Evolutionary conservation across 2,888 invertebrate genomes (phyloP).

Genomic region (Luffia ferchaultella): DNA sequence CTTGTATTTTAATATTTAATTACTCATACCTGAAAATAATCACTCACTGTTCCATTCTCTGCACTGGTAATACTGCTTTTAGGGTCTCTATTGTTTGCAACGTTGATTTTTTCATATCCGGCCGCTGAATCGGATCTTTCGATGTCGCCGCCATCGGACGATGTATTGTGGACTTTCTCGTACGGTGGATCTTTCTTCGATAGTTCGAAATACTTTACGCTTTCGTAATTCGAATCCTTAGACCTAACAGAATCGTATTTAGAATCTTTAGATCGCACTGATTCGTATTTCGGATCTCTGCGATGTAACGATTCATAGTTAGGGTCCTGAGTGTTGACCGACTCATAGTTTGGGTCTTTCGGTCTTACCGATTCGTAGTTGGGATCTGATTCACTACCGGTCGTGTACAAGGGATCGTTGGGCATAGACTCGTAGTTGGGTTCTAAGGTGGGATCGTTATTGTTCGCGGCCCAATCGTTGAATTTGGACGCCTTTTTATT

Average conservation of each 20-base stretch:
- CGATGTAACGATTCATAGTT: constrained; percentile 73
- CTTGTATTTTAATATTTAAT: constrained; percentile 4
- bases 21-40: constrained; percentile 57
- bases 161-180: constrained; percentile 63
- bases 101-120: constrained; percentile 50
- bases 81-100: constrained; percentile 31
- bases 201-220: constrained; percentile 76
- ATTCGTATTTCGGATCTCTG: constrained; percentile 70
- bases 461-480: constrained; percentile 60
- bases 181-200: constrained; percentile 71
- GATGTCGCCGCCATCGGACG: constrained; percentile 22
- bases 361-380: constrained; percentile 75
- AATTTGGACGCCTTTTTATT: constrained; percentile 60
- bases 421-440: constrained; percentile 83
- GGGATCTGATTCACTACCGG: constrained; percentile 78
- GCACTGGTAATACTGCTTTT: constrained; percentile 52
- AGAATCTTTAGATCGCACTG: constrained; percentile 61
- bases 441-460: constrained; percentile 66
- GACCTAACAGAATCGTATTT: constrained; percentile 76
- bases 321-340: constrained; percentile 71
- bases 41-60: constrained; percentile 40
- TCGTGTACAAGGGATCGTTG: constrained; percentile 68
- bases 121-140: constrained; percentile 49
- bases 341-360: constrained; percentile 74
- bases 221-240: constrained; percentile 83